Percentiles rank a stretch among this genome's conserved stretches.
Evolutionary conservation across 2,888 invertebrate species (phyloP).

Genomic region (Pseudococcus longispinus): DNA sequence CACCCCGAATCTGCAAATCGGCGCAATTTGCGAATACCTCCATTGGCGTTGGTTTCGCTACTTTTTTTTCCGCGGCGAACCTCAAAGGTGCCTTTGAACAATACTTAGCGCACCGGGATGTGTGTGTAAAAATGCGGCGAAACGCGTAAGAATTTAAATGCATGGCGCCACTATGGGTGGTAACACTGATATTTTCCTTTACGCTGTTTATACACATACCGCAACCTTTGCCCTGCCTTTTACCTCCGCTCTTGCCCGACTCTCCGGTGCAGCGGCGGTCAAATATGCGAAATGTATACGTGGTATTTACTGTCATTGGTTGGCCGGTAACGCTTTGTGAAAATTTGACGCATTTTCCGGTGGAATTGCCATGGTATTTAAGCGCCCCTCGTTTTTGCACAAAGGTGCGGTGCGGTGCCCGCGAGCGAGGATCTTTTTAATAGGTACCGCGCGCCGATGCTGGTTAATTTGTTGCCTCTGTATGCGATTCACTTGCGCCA

Average conservation of each 20-base stretch:
- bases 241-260: background rate
- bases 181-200: constrained; percentile 4
- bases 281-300: background rate
- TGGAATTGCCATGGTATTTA: background rate
- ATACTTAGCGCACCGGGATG: background rate
- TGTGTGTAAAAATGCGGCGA: background rate
- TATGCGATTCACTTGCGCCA: background rate
- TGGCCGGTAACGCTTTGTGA: background rate
- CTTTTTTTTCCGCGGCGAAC: background rate
- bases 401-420: background rate
- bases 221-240: background rate
- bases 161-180: constrained; percentile 30
- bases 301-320: background rate
- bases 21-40: background rate
- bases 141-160: constrained; percentile 1
- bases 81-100: background rate
- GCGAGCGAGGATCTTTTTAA: constrained; percentile 9
- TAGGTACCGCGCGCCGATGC: background rate
- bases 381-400: background rate
- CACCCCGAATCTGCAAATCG: background rate
- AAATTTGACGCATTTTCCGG: background rate
- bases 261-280: background rate
- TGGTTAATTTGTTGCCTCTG: background rate
- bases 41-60: background rate
- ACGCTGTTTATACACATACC: background rate